Base-by-base conservation (phyloP, 2,113 vertebrate species). In the Balaeniceps rex region DNA sequence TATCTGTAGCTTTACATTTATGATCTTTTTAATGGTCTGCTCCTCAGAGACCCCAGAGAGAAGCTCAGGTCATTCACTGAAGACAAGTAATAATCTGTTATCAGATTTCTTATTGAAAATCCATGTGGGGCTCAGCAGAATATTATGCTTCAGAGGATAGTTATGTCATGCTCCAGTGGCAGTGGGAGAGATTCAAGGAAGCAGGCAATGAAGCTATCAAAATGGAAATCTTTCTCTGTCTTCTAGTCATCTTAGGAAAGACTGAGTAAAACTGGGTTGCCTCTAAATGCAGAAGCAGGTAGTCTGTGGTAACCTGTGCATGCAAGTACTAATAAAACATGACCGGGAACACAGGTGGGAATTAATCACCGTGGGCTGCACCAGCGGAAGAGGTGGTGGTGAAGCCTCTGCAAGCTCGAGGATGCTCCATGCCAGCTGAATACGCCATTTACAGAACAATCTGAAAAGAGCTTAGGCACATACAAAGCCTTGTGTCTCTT, bases 401-500 rank as follows among this genome's bases (percentile, higher is more conserved):
- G 47, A 68, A 24, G 38, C 10, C 12, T 69, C 25, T 79, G 13
- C 1, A 7, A 55, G 38, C 21, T 31, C 8, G 4, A 33, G 82
- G 31, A 17, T 61, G 66, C 24, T 88, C 63, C 58, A 74, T 2
- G 4, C 31, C 0, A 0, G 31, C 74, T 90, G 76, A 78, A 81
- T 21, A 91, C 0, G 0, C 7, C 19, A 11, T 70, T 93, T 93
- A 74, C 3, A 24, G 77, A 49, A n/a, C 52, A 91, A 69, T 81
- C 72, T 75, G 61, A 70, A 77, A 55, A 25, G n/a, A 61, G 38
- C 64, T 96, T 93, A 63, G 74, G 40, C 42, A 7, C 33, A 74
- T 55, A 29, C 46, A 94, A 94, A 94, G 42, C 85, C 46, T 81
- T 82, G 42, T 93, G 96, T 82, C 42, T 47, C 95, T 97, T 96